Evolutionary conservation across 1,140 invertebrate genomes (phyloP), one percentile per base, ranked within the genome.

Genomic region (Papilio dardanus): DNA sequence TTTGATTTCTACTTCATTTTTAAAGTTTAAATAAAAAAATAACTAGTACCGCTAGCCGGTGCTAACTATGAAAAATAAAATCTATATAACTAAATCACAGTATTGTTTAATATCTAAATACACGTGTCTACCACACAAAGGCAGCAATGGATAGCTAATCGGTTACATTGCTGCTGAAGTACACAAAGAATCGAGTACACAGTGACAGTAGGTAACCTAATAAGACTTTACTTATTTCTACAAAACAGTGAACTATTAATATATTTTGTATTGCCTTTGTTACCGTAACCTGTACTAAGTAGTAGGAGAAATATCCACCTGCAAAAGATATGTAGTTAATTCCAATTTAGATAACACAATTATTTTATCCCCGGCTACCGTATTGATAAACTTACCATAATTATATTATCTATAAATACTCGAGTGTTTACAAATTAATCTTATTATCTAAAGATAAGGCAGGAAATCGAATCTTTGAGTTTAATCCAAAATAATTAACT

Each of bases 1-100:
- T 81, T 75, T 82, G 65, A 81, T 80, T 79, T 81, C 82, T 81
- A 81, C 86, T 88, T 91, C 88, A 77, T 82, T 67, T 84, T 69
- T 82, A 86, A 84, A 86, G 83, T 67, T 82, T 74, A 74, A 86
- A 90, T 89, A 83, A 85, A 88, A 88, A 83, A 79, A 68, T 83
- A 89, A 89, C 71, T 58, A 87, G 71, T 31, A 84, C 89, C 91
- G 91, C 91, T 92, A 92, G n/a, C 83, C 91, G 91, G 89, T 81
- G 75, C 84, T 86, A 87, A 86, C 79, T 76, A 77, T 76, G n/a
- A 86, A 84, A 81, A 81, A 86, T 80, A 85, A 84, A 80, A 28
- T 85, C 86, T 91, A 89, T 77, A 50, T 79, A 79, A 84, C 86
- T 87, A 89, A 87, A 86, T 88, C 83, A 89, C 79, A 85, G 80